Base-by-base conservation (phyloP, 2,888 invertebrate species). In the Trachelus troglodyta region DNA sequence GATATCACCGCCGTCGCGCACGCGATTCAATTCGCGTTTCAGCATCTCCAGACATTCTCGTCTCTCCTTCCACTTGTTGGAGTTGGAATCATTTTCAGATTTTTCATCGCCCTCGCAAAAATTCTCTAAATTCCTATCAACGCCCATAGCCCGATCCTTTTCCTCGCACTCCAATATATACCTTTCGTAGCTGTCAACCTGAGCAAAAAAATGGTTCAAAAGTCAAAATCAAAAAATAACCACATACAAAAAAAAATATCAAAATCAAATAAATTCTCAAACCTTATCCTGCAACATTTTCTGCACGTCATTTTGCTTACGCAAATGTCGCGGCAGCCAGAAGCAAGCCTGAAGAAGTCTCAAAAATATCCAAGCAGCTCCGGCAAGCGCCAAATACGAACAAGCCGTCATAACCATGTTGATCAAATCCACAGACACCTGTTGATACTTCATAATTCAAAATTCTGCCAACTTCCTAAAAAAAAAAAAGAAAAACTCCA, bases 371-470 rank as follows among this genome's bases (percentile, higher is more conserved):
- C 95, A 95, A 23, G 94, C 94, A 33, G 94, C 90, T 31, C 93
- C 93, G 0, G 95, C 94, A 75, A 96, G 88, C 0, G 92, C 92
- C 74, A 94, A 92, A 86, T 95, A 96, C 23, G 93, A 93, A 69
- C 93, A 87, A 89, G 95, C 94, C 0, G 94, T 93, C 86, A 93
- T 93, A 0, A 93, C 90, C 95, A 96, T 95, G 80, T 94, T 93
- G 93, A 94, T 94, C 81, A 94, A 93, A 89, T 95, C 94, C 56
- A 95, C 94, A 34, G 93, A 93, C 0, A 96, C 94, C 93, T 95
- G 93, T 90, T 95, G 95, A 81, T 93, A 91, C 88, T 94, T 94
- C 95, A 95, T 95, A 76, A 35, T 74, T 74, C 34, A 69, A 75
- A 79, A 71, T 71, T 31, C 33, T 30, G 31, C 30, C 12, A 15